These are phyloP conservation scores for Cataglyphis hispanica DNA, from an alignment of 1,140 invertebrate species.

Conservation along the genomic window DNA sequence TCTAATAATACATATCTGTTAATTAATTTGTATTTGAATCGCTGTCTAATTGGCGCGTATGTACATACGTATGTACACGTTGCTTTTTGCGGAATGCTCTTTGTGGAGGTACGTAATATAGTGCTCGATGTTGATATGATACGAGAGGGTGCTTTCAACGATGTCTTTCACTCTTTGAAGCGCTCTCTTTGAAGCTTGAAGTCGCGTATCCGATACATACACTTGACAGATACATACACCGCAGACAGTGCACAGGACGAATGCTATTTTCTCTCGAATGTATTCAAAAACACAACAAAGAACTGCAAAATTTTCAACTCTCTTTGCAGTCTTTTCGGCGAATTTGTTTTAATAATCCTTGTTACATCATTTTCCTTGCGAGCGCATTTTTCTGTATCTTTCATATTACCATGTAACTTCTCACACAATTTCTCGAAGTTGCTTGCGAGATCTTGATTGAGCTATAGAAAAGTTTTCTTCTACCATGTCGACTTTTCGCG, in stretches of 20 bases:
- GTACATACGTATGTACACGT: not conserved
- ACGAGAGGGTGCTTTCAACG: not conserved
- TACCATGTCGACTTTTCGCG: not conserved
- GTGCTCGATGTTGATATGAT: conserved; percentile 8
- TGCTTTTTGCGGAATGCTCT: not conserved
- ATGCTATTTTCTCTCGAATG: not conserved
- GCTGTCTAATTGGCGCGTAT: not conserved
- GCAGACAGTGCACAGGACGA: not conserved
- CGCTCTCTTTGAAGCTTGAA: not conserved
- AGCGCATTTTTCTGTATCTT: not conserved
- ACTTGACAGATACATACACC: no score
- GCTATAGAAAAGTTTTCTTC: not conserved
- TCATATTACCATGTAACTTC: not conserved
- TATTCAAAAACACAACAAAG: not conserved
- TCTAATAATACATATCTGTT: not conserved
- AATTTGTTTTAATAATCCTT: not conserved
- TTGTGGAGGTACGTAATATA: not conserved
- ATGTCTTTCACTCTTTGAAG: not conserved
- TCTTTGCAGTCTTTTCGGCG: not conserved
- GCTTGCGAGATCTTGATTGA: not conserved
- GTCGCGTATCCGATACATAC: not conserved
- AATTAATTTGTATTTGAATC: conserved; percentile 21
- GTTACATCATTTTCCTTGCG: not conserved
- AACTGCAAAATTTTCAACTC: not conserved
- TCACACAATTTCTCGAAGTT: not conserved